Evolutionary conservation across 2,888 invertebrate species (phyloP).

Genomic region (Orchestes rusci): DNA sequence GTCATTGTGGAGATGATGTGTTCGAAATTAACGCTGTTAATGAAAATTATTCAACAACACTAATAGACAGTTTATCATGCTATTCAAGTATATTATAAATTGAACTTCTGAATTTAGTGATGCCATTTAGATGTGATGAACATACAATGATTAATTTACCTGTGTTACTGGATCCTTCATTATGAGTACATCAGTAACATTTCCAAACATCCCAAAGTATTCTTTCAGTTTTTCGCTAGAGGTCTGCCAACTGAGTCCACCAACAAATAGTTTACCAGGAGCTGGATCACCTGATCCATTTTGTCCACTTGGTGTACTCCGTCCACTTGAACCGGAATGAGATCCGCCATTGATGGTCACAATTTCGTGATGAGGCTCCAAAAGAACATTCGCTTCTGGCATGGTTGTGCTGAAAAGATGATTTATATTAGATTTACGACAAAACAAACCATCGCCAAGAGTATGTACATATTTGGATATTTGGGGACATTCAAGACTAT

Average conservation of each 20-base stretch:
- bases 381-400: slow-evolving; percentile 45
- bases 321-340: slow-evolving; percentile 61
- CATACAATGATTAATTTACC: no score
- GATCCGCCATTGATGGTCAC: slow-evolving; percentile 42
- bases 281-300: slow-evolving; percentile 55
- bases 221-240: slow-evolving; percentile 87
- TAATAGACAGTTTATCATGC: no score
- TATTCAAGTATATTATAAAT: no score
- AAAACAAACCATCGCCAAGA: no score
- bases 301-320: slow-evolving; percentile 58
- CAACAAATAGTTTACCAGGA: slow-evolving; percentile 83
- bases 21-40: no score
- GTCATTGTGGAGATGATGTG: no score
- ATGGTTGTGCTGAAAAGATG: slow-evolving; percentile 45
- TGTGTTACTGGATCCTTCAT: slow-evolving; percentile 93
- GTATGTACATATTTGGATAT: no score
- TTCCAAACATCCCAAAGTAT: slow-evolving; percentile 88
- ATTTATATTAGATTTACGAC: no score
- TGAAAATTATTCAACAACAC: no score
- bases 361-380: slow-evolving; percentile 46
- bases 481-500: no score
- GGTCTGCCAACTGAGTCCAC: slow-evolving; percentile 90
- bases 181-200: slow-evolving; percentile 84
- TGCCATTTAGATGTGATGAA: no score
- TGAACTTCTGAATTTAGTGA: no score